Evolutionary conservation across 2,797 vertebrate genomes (phyloP).

Genomic region (Pantherophis alleghaniensis): DNA sequence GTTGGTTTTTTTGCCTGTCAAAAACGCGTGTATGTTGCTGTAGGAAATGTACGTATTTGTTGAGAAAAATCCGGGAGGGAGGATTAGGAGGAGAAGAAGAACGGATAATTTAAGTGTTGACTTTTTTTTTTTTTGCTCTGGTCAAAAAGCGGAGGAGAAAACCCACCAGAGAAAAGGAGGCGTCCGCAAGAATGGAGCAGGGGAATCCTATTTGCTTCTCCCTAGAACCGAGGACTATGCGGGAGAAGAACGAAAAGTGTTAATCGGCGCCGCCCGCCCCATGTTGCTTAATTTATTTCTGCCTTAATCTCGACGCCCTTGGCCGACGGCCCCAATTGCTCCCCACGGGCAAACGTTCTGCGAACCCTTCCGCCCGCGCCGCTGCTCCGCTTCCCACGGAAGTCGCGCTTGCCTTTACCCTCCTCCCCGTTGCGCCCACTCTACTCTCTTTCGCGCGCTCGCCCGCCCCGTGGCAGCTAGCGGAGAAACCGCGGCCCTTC

Average conservation of each 20-base stretch:
- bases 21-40: not conserved
- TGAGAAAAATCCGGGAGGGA: not conserved
- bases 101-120: not conserved
- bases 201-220: no score
- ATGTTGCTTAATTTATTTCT: not conserved
- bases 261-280: rapidly evolving
- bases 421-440: not conserved
- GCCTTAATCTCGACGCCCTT: not conserved
- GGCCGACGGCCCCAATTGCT: not conserved
- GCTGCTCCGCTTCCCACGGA: not conserved
- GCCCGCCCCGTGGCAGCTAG: not conserved
- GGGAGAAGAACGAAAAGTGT: not conserved
- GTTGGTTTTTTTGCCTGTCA: not conserved
- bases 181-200: not conserved
- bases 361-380: not conserved
- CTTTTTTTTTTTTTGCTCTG: not conserved
- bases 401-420: not conserved
- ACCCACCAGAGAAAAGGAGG: not conserved
- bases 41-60: not conserved
- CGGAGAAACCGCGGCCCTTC: not conserved
- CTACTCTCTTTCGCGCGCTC: not conserved
- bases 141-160: no score
- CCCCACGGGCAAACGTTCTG: not conserved
- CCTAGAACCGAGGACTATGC: not conserved
- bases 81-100: not conserved